Evolutionary conservation across 2,888 invertebrate genomes (phyloP).

Genomic region (Helicoverpa assulta): DNA sequence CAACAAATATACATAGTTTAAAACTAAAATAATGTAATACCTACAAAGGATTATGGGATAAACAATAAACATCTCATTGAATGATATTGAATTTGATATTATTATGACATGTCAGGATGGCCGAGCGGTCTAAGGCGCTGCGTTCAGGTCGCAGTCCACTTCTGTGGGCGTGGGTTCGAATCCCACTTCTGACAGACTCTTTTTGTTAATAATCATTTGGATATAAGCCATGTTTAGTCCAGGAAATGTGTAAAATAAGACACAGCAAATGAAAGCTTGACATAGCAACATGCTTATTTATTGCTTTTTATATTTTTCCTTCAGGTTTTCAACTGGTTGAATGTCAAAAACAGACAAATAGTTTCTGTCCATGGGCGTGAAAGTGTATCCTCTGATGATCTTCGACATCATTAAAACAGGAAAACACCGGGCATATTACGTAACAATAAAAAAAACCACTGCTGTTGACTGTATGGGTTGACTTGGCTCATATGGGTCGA

Average conservation of each 20-base stretch:
- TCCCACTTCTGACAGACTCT: constrained; percentile 44
- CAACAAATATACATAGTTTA: constrained; percentile 1
- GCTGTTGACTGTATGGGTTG: no score
- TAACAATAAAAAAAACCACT: no score
- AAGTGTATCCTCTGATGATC: no score
- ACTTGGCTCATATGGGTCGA: no score
- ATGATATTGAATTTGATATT: constrained; percentile 17
- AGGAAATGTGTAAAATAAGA: background rate
- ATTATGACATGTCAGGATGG: constrained; percentile 11
- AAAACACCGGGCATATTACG: no score
- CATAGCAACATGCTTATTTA: background rate
- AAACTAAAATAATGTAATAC: background rate
- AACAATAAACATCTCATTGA: background rate
- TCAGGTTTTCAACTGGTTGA: no score
- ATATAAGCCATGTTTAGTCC: background rate
- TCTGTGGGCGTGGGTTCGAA: constrained; percentile 54
- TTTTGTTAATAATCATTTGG: constrained; percentile 10
- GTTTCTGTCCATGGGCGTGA: no score
- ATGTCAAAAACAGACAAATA: no score
- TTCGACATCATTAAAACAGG: no score
- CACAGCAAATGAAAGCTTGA: no score
- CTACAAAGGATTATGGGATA: background rate
- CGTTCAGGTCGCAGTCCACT: constrained; percentile 54
- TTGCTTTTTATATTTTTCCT: background rate
- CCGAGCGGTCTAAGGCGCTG: constrained; percentile 54